These are phyloP conservation scores for Heliconius aoede DNA, from an alignment of 2,888 invertebrate genomes.

Conservation along the genomic window DNA sequence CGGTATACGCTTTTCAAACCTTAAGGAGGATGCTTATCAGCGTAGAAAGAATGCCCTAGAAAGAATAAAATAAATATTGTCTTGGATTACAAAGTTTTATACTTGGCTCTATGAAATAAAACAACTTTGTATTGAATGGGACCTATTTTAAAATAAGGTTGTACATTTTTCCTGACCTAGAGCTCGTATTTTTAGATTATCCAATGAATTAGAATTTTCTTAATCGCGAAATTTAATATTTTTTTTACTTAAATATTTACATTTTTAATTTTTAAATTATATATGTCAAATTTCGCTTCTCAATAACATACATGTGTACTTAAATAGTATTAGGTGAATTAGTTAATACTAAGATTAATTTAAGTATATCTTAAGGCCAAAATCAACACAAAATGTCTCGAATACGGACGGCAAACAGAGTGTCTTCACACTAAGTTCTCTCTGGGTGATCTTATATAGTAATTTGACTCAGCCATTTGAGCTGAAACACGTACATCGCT, in stretches of 20 bases:
- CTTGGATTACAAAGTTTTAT: conserved; percentile 26
- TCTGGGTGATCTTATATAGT: too few species aligned
- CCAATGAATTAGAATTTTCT: background rate
- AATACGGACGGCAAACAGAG: background rate
- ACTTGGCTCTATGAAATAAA: conserved; percentile 2
- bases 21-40: conserved; percentile 20
- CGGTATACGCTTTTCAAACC: too few species aligned
- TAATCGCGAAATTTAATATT: background rate
- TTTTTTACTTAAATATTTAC: too few species aligned
- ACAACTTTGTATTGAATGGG: conserved; percentile 4
- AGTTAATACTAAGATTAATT: background rate
- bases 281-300: too few species aligned
- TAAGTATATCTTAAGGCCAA: too few species aligned
- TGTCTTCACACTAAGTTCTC: background rate
- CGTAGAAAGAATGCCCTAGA: conserved; percentile 15
- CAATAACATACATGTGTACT: too few species aligned
- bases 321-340: background rate
- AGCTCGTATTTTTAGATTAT: background rate
- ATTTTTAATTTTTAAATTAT: too few species aligned
- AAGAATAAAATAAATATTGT: conserved; percentile 33
- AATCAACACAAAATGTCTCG: background rate
- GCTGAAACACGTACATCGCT: background rate
- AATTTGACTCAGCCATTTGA: too few species aligned
- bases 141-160: conserved; percentile 1
- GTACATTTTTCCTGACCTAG: background rate